Base-by-base conservation (phyloP, 2,888 invertebrate species). In the Sympetrum striolatum region DNA sequence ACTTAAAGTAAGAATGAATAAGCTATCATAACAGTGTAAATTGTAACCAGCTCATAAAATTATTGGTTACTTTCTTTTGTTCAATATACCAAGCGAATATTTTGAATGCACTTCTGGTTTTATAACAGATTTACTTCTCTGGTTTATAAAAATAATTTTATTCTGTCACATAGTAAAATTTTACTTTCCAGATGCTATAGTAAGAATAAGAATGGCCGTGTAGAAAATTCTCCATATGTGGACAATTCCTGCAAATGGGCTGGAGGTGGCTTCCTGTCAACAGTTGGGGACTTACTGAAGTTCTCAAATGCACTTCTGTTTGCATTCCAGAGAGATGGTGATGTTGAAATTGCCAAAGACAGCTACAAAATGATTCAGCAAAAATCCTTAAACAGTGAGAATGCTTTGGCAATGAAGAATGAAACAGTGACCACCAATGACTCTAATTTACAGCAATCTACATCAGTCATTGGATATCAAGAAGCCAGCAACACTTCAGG, bases 241-340 rank as follows among this genome's bases (percentile, higher is more conserved):
- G 95, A 96, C 92, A 94, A 94, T 91, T 95, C 95, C 0, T 95
- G 95, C 93, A 96, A 96, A 93, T 95, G 95, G 95, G 95, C 95
- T 10, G 96, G 95, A 10, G 96, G 96, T 39, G 96, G 96, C 1
- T 93, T 96, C 44, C 92, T 95, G 22, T 96, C 95, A 1, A 95
- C 94, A 39, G 94, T 94, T 53, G 92, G 92, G 3, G 95, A 96
- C 92, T 92, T 95, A 81, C 92, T 94, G 0, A 93, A 93, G 86
- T 95, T 95, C 92, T 95, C 94, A 6, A 94, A 95, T 92, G 93
- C 94, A 15, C 94, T 95, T 94, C 92, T 96, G 60, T 95, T 94
- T 92, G 94, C 95, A 92, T 94, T 93, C 91, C 95, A 95, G 92
- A 90, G 81, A 80, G 80, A 90, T 80, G 80, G 25, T 25, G n/a